Evolutionary conservation across 2,113 vertebrate species (phyloP), one percentile per base, ranked within the genome.

Genomic region (Anguilla japonica): DNA sequence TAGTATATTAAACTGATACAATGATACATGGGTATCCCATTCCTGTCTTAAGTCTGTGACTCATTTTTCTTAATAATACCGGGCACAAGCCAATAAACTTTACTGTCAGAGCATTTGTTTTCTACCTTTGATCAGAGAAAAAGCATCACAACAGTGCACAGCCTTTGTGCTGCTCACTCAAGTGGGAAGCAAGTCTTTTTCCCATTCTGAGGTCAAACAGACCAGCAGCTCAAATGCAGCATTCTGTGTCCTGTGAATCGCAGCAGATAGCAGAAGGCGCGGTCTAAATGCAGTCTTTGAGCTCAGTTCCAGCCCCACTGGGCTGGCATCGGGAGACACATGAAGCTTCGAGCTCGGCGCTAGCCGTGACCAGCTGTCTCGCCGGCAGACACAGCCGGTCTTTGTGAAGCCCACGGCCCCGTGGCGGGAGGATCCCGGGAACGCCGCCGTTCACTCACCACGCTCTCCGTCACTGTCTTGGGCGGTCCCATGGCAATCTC

Each of bases 401-500:
- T 67, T 67, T 67, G 60, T 63, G 60, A 67, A 67, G 60, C 15
- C 56, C 3, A 18, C 56, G 20, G 20, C 26, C 63, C 7, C 22
- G 26, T 22, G 26, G 26, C 5, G 26, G 20, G 26, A 22, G 6
- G 22, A 71, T n/a, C 63, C 63, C 26, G 63, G 63, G 41, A 83
- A 78, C 29, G 18, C 20, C 20, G 16, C 4, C 26, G 43, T 3
- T 14, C 34, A 82, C 87, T 82, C 79, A 83, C 89, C 34, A 63
- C 79, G 79, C 82, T 84, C 29, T 88, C 82, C 22, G 78, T 82
- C n/a, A 16, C 26, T 16, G 40, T 63, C 43, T 53, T 11, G 9
- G 57, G 80, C 82, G 83, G 39, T 75, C 87, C 83, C 81, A 84
- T 60, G 53, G 60, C 57, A 91, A 85, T 8, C 85, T 89, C 87